Percentiles rank a stretch among this genome's conserved stretches.
These are phyloP conservation scores for Neosilurus hyrtlii DNA, from an alignment of 2,797 vertebrate species.

Conservation along the genomic window DNA sequence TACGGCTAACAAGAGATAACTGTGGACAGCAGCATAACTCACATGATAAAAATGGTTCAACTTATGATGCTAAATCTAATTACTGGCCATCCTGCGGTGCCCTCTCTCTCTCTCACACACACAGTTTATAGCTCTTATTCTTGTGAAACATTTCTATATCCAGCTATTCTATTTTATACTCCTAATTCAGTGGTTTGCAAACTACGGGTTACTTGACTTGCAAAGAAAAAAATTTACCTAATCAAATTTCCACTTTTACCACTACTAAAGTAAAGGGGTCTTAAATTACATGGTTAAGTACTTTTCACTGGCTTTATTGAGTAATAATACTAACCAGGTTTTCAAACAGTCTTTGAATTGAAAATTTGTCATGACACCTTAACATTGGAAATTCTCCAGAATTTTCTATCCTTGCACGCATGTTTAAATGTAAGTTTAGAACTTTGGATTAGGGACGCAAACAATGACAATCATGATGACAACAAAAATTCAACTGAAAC, in stretches of 20 bases:
- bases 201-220: not conserved
- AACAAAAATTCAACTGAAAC: not conserved
- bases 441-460: not conserved
- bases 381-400: not conserved
- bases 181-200: not conserved
- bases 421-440: not conserved
- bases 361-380: not conserved
- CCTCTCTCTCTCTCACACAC: not conserved
- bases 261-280: not conserved
- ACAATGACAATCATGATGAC: not conserved
- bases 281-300: not conserved
- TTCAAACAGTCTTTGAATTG: not conserved
- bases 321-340: not conserved
- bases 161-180: not conserved
- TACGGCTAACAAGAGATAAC: conserved; percentile 1
- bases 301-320: not conserved
- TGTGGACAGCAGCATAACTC: not conserved
- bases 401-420: not conserved
- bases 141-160: not conserved
- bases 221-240: not conserved
- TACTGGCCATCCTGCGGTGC: not conserved
- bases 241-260: not conserved
- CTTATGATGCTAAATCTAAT: conserved; percentile 33
- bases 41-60: conserved; percentile 19
- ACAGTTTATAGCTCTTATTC: no score